Conservation (phyloP, 2,888 invertebrate species). For the Drosophila mimica region DNA sequence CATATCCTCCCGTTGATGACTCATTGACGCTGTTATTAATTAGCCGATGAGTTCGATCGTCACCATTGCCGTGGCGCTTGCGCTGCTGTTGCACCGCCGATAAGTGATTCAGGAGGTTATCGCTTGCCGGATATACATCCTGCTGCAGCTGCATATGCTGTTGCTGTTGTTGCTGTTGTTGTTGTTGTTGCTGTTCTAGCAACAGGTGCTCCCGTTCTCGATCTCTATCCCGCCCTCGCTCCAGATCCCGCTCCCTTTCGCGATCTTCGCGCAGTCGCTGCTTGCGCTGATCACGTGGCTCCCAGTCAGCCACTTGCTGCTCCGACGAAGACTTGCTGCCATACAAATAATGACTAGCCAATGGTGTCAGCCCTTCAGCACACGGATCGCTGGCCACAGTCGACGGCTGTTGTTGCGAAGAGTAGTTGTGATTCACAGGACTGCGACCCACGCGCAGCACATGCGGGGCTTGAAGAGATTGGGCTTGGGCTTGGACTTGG, state of each 20-base stretch:
- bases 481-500: conserved; percentile 36
- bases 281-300: conserved; percentile 75
- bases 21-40: conserved; percentile 54
- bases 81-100: conserved; percentile 46
- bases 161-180: conserved; percentile 46
- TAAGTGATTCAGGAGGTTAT: conserved; percentile 55
- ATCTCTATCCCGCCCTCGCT: conserved; percentile 53
- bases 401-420: conserved; percentile 28
- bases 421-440: conserved; percentile 74
- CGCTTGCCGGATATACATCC: conserved; percentile 26
- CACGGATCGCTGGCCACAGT: conserved; percentile 57
- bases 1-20: conserved; percentile 34
- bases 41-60: conserved; percentile 91
- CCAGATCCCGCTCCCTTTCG: conserved; percentile 60
- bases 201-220: conserved; percentile 54
- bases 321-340: conserved; percentile 80
- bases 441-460: conserved; percentile 80
- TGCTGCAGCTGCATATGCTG: conserved; percentile 56
- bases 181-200: conserved; percentile 55
- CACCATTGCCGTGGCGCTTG: conserved; percentile 47
- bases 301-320: conserved; percentile 71
- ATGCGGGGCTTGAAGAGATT: conserved; percentile 55
- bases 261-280: conserved; percentile 68
- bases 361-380: conserved; percentile 74
- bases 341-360: conserved; percentile 79